These are phyloP conservation scores for Helobdella robusta DNA, from an alignment of 2,888 invertebrate genomes.

Conservation along the genomic window DNA sequence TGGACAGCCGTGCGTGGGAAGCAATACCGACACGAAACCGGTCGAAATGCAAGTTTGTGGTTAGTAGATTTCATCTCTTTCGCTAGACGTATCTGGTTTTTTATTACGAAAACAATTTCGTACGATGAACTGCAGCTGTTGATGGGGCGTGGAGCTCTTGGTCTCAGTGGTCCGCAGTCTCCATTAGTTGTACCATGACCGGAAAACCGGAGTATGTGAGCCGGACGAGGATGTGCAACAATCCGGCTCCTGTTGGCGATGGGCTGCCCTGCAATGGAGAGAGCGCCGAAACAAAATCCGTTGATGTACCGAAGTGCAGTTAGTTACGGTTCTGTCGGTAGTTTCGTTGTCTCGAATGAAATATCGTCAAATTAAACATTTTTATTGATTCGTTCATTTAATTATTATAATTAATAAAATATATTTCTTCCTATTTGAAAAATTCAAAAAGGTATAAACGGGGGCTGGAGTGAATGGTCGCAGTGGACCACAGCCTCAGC, in stretches of 20 bases:
- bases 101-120: neutral
- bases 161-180: conserved; percentile 32
- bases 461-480: conserved; percentile 33
- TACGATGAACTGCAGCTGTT: conserved; percentile 19
- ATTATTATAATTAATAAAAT: no score
- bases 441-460: conserved; percentile 21
- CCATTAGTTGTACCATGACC: conserved; percentile 31
- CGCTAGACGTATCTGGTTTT: neutral
- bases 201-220: conserved; percentile 17
- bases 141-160: conserved; percentile 33
- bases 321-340: no score
- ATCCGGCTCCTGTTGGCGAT: conserved; percentile 25
- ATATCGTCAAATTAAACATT: no score
- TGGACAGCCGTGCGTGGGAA: conserved; percentile 35
- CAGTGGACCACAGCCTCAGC: conserved; percentile 29
- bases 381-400: no score
- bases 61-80: no score
- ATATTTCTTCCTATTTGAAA: no score
- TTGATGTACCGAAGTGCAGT: no score
- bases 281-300: conserved; percentile 10
- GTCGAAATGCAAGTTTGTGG: conserved; percentile 16
- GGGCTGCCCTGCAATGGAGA: conserved; percentile 28
- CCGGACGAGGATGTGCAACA: conserved; percentile 28
- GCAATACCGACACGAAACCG: conserved; percentile 19
- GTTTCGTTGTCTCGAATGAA: no score